A percentile compares a stretch with the other conserved stretches of the same genome.
Conservation (phyloP, 1,140 invertebrate species). For the Stegodyphus dumicola region DNA sequence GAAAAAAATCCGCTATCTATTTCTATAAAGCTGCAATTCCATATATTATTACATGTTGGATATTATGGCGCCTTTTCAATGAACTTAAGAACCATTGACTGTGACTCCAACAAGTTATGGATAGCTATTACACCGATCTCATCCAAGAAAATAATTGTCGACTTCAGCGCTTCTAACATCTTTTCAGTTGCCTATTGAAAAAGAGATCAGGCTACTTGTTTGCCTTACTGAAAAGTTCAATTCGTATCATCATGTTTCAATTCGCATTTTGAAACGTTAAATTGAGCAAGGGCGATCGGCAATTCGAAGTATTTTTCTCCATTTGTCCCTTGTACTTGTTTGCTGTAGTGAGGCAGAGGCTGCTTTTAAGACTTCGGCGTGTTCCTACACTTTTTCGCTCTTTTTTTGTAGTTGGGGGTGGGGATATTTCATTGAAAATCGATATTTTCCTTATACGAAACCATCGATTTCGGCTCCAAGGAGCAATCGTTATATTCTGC, state of each 20-base stretch:
- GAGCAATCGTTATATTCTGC: conserved; percentile 10
- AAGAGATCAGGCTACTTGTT: conserved; percentile 7
- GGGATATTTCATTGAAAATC: conserved; percentile 53
- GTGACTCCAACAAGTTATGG: too few relatives aligned
- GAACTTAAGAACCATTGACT: too few relatives aligned
- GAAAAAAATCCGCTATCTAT: too few relatives aligned
- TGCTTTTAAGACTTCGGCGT: conserved; percentile 50
- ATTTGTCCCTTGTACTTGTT: conserved; percentile 13
- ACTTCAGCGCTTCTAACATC: too few relatives aligned
- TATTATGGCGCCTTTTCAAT: too few relatives aligned
- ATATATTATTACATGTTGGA: too few relatives aligned
- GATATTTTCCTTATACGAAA: conserved; percentile 60
- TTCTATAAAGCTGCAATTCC: too few relatives aligned
- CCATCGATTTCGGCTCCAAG: conserved; percentile 37
- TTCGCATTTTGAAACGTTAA: conserved; percentile 56
- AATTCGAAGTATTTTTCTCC: conserved; percentile 16
- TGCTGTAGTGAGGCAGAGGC: conserved; percentile 1
- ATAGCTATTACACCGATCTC: too few relatives aligned
- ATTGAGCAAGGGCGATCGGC: conserved; percentile 52
- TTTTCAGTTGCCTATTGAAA: too few relatives aligned
- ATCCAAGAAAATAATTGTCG: too few relatives aligned
- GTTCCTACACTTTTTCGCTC: conserved; percentile 34
- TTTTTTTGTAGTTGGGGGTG: conserved; percentile 16
- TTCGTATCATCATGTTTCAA: conserved; percentile 43
- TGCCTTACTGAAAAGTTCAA: conserved; percentile 21